Evolutionary conservation across 2,113 vertebrate species (phyloP).

Genomic region (Illadopsis cleaveri): DNA sequence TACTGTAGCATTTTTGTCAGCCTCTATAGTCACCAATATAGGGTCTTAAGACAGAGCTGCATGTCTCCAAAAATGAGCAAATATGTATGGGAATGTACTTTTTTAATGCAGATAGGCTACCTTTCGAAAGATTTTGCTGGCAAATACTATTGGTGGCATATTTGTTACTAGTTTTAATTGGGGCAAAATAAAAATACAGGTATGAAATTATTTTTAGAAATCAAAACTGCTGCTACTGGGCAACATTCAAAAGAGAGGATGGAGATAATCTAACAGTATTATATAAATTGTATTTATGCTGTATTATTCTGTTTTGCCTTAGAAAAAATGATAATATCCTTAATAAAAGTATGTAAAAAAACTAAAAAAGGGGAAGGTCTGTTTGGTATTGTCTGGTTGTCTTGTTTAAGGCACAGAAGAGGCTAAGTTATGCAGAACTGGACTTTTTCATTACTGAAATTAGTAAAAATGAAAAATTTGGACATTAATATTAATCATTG

Average conservation of each 20-base stretch:
- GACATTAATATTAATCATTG: neutral
- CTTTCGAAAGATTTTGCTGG: neutral
- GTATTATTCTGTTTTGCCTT: neutral
- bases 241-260: neutral
- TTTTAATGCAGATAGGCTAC: neutral
- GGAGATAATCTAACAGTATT: neutral
- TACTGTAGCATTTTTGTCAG: neutral
- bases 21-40: neutral
- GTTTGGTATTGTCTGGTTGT: neutral
- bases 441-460: neutral
- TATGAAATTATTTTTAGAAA: neutral
- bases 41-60: neutral
- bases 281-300: neutral
- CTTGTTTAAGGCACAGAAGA: neutral
- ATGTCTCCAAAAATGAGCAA: neutral
- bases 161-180: neutral
- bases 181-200: neutral
- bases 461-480: neutral
- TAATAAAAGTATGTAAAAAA: neutral
- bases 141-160: neutral
- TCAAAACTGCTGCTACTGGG: neutral
- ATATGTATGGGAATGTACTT: neutral
- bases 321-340: neutral
- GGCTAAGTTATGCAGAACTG: neutral
- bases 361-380: neutral